Percentiles rank a stretch among this genome's conserved stretches.
Evolutionary conservation across 1,140 invertebrate genomes (phyloP).

Genomic region (Drosophila oshimai): DNA sequence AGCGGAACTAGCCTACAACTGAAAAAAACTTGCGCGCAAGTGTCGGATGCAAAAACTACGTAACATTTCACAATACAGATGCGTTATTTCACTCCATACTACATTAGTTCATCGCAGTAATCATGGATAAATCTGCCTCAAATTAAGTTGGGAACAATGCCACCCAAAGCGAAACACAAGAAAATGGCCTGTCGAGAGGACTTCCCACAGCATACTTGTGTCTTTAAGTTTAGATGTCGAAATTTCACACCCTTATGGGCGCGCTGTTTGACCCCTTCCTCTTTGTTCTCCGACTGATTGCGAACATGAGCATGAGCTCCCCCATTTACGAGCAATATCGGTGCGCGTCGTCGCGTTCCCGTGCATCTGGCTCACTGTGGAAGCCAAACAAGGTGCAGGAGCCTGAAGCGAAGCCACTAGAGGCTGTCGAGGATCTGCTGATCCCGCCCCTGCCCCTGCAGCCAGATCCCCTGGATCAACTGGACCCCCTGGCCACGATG

Average conservation of each 20-base stretch:
- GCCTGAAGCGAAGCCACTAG: conserved; percentile 24
- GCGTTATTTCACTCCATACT: conserved; percentile 55
- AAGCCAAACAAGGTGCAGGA: conserved; percentile 34
- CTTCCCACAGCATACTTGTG: conserved; percentile 34
- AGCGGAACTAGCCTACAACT: conserved; percentile 31
- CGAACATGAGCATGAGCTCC: conserved; percentile 66
- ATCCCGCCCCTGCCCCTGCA: conserved; percentile 39
- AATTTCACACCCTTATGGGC: conserved; percentile 49
- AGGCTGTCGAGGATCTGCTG: conserved; percentile 23
- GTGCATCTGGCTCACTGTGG: conserved; percentile 20
- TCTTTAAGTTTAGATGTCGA: conserved; percentile 56
- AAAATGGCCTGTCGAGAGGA: conserved; percentile 58
- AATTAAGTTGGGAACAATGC: conserved; percentile 34
- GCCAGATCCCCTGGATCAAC: conserved; percentile 29
- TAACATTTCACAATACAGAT: conserved; percentile 56
- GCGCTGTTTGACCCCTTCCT: conserved; percentile 59
- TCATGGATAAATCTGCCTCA: conserved; percentile 37
- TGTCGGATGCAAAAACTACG: conserved; percentile 11
- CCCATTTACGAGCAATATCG: conserved; percentile 68
- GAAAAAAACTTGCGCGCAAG: background rate
- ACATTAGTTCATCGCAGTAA: conserved; percentile 29
- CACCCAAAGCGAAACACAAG: conserved; percentile 35
- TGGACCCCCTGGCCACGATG: conserved; percentile 57
- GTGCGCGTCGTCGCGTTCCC: conserved; percentile 39
- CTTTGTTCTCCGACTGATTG: conserved; percentile 53